A percentile compares a stretch with the other conserved stretches of the same genome.
Conservation (phyloP, 2,113 vertebrate genomes). For the Pitta sordida region DNA sequence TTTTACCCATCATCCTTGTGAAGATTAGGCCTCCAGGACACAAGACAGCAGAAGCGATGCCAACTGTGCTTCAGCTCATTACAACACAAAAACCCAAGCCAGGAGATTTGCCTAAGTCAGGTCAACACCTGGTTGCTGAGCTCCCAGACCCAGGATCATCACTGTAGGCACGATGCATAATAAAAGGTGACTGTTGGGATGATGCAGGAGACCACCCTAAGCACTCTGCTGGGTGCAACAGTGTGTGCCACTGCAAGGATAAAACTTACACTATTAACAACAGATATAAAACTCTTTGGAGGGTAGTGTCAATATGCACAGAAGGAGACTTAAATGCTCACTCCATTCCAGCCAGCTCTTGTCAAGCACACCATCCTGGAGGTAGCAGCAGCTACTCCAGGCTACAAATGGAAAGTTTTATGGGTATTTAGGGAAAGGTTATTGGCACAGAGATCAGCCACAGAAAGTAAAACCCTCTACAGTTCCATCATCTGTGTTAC, state of each 20-base stretch:
- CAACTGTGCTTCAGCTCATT: neutral
- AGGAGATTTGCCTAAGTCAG: neutral
- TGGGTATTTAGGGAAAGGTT: conserved; percentile 32
- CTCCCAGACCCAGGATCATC: neutral
- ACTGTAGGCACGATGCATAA: neutral
- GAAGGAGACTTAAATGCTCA: neutral
- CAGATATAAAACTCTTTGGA: neutral
- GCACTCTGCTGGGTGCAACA: neutral
- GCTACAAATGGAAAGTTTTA: conserved; percentile 52
- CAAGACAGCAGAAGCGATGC: neutral
- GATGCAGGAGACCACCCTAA: neutral
- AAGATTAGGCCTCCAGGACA: neutral
- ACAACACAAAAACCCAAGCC: neutral
- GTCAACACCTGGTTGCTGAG: neutral
- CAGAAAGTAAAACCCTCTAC: conserved; percentile 19
- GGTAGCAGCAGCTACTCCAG: neutral
- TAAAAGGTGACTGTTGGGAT: neutral
- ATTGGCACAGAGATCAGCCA: conserved; percentile 1
- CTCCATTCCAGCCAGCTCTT: neutral
- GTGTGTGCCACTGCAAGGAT: neutral
- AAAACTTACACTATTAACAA: neutral
- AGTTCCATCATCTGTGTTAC: conserved; percentile 32
- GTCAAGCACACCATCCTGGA: neutral
- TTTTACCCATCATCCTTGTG: neutral
- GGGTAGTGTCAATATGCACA: neutral